These are phyloP conservation scores for Drosophila kuntzei DNA, from an alignment of 2,888 invertebrate genomes.

Conservation along the genomic window DNA sequence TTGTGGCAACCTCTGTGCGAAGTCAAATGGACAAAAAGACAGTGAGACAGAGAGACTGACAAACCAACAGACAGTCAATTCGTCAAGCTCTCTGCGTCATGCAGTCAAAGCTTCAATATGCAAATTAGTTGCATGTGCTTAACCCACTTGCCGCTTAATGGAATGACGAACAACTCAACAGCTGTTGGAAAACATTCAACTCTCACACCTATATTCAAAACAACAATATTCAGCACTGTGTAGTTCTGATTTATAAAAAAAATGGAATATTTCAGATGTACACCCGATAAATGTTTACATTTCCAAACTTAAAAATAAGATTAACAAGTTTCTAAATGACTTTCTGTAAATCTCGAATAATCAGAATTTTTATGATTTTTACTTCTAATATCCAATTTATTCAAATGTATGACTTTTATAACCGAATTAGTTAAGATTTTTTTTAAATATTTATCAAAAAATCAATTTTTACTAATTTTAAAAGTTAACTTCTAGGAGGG, in stretches of 20 bases:
- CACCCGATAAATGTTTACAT: neutral
- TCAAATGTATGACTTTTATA: no score
- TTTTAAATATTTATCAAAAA: no score
- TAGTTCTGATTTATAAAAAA: neutral
- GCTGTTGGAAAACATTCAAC: conserved; percentile 10
- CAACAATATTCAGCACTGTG: neutral
- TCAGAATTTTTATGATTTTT: no score
- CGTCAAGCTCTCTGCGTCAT: conserved; percentile 57
- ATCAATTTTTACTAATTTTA: no score
- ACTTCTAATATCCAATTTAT: no score
- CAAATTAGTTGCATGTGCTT: conserved; percentile 75
- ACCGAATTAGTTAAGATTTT: no score
- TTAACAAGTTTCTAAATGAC: neutral
- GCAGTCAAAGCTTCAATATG: conserved; percentile 70
- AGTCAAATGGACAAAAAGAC: conserved; percentile 6
- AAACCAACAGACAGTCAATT: conserved; percentile 45
- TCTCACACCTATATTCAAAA: neutral
- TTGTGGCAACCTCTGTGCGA: conserved; percentile 23
- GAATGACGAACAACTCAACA: conserved; percentile 37
- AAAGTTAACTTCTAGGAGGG: no score
- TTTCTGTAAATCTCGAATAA: neutral
- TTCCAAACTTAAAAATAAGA: neutral
- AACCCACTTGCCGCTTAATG: conserved; percentile 68
- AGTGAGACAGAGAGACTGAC: conserved; percentile 5
- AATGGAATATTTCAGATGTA: neutral